phyloP scores from a whole-genome alignment of 2,113 vertebrate genomes.

The Ciconia stormi region DNA sequence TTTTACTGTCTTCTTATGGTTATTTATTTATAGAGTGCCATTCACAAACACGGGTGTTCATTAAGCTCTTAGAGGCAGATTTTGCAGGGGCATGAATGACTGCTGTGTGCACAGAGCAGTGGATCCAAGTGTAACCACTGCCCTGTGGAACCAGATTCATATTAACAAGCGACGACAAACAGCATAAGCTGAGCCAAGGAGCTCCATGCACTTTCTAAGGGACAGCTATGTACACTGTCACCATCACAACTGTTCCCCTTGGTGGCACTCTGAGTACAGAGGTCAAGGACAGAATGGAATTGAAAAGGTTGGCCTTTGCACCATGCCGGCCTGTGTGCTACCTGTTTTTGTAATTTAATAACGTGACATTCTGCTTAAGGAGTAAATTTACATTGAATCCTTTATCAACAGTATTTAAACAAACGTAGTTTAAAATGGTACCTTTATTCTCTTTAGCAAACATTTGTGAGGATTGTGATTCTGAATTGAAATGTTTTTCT shows the following conservation, averaged over 20 bases:
- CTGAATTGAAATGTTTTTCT: not conserved
- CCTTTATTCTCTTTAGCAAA: not conserved
- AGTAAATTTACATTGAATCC: not conserved
- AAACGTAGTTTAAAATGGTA: not conserved
- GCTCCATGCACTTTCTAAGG: not conserved
- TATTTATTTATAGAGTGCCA: not conserved
- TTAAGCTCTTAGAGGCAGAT: not conserved
- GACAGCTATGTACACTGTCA: not conserved
- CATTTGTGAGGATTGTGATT: not conserved
- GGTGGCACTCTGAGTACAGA: constrained; percentile 36
- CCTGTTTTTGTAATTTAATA: not conserved
- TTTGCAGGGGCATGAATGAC: not conserved
- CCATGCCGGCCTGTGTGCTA: not conserved
- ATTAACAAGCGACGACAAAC: not conserved
- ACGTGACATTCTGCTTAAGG: not conserved
- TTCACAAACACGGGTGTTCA: not conserved
- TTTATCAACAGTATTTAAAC: constrained; percentile 6
- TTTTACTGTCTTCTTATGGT: not conserved
- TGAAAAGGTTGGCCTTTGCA: not conserved
- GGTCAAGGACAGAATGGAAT: constrained; percentile 31
- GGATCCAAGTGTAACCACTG: not conserved
- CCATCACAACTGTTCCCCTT: constrained; percentile 24
- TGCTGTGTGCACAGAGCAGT: not conserved
- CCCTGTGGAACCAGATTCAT: not conserved
- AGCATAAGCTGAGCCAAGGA: not conserved